Conservation (phyloP, 2,797 vertebrate genomes). For the Lophotriccus pileatus region DNA sequence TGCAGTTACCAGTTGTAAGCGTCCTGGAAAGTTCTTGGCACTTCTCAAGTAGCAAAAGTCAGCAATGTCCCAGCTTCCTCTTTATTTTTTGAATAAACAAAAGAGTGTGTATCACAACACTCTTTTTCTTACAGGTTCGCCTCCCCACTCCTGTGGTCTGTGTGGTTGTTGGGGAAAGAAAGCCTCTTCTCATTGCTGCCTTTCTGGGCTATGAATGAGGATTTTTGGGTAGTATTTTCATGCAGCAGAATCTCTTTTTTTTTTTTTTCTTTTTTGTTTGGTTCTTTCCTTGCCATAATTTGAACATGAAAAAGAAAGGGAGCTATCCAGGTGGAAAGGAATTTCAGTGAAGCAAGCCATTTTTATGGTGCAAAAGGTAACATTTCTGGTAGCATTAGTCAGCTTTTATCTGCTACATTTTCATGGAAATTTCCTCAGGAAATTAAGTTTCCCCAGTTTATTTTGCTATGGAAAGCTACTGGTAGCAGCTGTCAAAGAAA, state of each 20-base stretch:
- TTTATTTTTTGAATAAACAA: background rate
- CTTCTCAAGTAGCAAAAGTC: background rate
- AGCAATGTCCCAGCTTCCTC: background rate
- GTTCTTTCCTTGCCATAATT: background rate
- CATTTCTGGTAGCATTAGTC: background rate
- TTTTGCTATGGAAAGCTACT: conserved; percentile 53
- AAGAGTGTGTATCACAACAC: background rate
- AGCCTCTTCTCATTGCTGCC: background rate
- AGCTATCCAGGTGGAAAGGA: background rate
- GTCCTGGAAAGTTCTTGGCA: conserved; percentile 3
- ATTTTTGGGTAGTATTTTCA: background rate
- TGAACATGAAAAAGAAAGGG: background rate
- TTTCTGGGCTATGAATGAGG: background rate
- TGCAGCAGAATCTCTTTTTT: background rate
- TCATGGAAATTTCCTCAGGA: conserved; percentile 41
- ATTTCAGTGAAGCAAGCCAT: background rate
- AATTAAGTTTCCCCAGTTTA: background rate
- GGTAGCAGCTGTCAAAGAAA: conserved; percentile 50
- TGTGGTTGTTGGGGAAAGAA: background rate
- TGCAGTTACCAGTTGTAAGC: background rate
- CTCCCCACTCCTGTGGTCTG: background rate
- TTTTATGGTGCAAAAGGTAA: background rate
- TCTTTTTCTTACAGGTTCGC: background rate
- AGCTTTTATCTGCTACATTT: background rate
- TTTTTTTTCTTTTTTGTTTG: background rate